A percentile compares a stretch with the other conserved stretches of the same genome.
Conservation (phyloP, 2,113 vertebrate species). For the Silurus glanis region DNA sequence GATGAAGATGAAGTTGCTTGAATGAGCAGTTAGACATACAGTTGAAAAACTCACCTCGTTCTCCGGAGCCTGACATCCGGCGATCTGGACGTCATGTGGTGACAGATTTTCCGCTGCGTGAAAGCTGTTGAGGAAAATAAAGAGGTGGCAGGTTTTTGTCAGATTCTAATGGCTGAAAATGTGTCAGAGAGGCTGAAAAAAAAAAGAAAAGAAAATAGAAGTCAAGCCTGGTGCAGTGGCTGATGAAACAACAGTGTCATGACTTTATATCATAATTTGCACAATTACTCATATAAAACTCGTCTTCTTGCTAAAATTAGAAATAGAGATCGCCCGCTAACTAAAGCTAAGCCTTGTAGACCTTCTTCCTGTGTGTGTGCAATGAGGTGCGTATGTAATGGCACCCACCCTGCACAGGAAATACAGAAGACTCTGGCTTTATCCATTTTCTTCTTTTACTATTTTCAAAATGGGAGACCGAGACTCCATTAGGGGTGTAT, state of each 20-base stretch:
- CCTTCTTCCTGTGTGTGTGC: neutral
- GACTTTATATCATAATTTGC: neutral
- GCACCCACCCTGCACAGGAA: neutral
- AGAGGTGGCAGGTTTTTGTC: slow-evolving; percentile 22
- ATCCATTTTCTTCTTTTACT: neutral
- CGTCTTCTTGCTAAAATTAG: slow-evolving; percentile 25
- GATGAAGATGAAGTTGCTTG: neutral
- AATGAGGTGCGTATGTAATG: neutral
- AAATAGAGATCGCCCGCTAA: slow-evolving; percentile 31
- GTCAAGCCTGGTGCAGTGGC: neutral
- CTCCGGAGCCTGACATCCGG: neutral
- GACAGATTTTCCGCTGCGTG: slow-evolving; percentile 20
- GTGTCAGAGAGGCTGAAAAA: neutral
- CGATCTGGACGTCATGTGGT: neutral
- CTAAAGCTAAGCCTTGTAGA: neutral
- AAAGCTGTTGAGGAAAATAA: slow-evolving; percentile 7
- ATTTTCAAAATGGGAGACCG: neutral
- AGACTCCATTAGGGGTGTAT: too few relatives aligned
- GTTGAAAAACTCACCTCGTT: neutral
- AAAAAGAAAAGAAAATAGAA: slow-evolving; percentile 4
- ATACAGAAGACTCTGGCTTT: neutral
- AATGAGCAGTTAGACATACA: neutral
- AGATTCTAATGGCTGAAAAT: slow-evolving; percentile 25
- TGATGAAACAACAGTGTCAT: slow-evolving; percentile 16
- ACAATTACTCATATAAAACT: neutral